A percentile compares a stretch with the other conserved stretches of the same genome.
Evolutionary conservation across 2,113 vertebrate genomes (phyloP).

Genomic region (Clupea harengus): DNA sequence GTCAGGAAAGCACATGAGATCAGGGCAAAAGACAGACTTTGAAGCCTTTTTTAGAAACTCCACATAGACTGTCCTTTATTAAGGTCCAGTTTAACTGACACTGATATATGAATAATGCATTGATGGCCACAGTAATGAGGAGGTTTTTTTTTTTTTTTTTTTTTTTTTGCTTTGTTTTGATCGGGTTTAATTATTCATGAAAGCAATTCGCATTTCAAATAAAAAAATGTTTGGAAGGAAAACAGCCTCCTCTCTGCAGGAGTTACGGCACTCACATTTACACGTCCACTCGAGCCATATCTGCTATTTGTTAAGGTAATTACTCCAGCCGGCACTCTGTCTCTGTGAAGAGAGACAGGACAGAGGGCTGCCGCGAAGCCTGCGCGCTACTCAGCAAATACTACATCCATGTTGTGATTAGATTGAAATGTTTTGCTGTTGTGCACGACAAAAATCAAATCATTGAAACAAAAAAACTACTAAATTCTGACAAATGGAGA

Average conservation of each 20-base stretch:
- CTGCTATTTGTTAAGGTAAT: slow-evolving; percentile 5
- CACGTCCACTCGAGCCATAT: background rate
- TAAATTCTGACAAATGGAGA: background rate
- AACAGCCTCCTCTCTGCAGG: background rate
- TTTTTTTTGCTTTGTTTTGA: background rate
- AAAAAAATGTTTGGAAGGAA: background rate
- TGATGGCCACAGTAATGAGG: slow-evolving; percentile 27
- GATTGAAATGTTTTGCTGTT: slow-evolving; percentile 12
- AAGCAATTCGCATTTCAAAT: slow-evolving; percentile 34
- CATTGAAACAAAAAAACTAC: background rate
- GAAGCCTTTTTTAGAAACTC: slow-evolving; percentile 42
- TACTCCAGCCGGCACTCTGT: background rate
- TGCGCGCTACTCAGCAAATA: background rate
- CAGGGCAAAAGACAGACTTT: slow-evolving; percentile 33
- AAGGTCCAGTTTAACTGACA: slow-evolving; percentile 44
- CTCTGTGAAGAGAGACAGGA: background rate
- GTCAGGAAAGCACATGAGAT: slow-evolving; percentile 49
- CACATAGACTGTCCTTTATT: slow-evolving; percentile 50
- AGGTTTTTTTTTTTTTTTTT: slow-evolving; percentile 51
- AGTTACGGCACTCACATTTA: background rate
- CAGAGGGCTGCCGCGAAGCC: background rate
- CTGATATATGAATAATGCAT: slow-evolving; percentile 55
- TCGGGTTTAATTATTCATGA: slow-evolving; percentile 46
- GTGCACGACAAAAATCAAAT: background rate
- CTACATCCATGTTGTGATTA: background rate